Conservation (phyloP, 2,888 invertebrate genomes). For the Emmelina monodactyla region DNA sequence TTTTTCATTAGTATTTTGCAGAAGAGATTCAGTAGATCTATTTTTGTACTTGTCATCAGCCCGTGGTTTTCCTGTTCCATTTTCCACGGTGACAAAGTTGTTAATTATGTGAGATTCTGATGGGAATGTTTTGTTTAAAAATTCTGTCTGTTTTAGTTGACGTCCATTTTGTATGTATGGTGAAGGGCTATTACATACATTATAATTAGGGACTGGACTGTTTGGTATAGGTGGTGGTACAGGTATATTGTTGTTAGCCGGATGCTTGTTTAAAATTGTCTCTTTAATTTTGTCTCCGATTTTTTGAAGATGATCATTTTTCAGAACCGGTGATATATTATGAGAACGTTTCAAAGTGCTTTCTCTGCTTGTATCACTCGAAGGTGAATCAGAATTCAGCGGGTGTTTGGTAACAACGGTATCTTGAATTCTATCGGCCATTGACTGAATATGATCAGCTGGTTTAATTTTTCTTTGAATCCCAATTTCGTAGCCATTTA, state of each 20-base stretch:
- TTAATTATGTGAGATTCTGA: no score
- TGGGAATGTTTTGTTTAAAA: no score
- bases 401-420: conserved; percentile 63
- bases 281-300: conserved; percentile 46
- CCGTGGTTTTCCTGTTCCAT: no score
- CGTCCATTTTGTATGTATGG: no score
- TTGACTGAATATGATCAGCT: conserved; percentile 57
- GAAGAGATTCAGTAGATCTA: no score
- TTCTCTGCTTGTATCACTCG: conserved; percentile 39
- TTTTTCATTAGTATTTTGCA: conserved; percentile 7
- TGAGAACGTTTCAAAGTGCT: conserved; percentile 31
- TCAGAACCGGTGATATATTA: conserved; percentile 29
- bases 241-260: conserved; percentile 28
- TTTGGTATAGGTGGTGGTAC: conserved; percentile 49
- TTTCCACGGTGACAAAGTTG: no score
- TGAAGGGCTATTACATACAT: conserved; percentile 19
- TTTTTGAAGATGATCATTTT: conserved; percentile 32
- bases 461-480: conserved; percentile 62
- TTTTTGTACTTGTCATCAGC: no score
- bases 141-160: no score
- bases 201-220: conserved; percentile 44
- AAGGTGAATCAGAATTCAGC: conserved; percentile 41
- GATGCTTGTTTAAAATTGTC: conserved; percentile 38
- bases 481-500: conserved; percentile 61
- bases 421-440: conserved; percentile 61